Evolutionary conservation across 53 echinoderm and acorn worm genomes (phyloP), one percentile per base, ranked within the genome.

Genomic region (Temnopleurus reevesii): DNA sequence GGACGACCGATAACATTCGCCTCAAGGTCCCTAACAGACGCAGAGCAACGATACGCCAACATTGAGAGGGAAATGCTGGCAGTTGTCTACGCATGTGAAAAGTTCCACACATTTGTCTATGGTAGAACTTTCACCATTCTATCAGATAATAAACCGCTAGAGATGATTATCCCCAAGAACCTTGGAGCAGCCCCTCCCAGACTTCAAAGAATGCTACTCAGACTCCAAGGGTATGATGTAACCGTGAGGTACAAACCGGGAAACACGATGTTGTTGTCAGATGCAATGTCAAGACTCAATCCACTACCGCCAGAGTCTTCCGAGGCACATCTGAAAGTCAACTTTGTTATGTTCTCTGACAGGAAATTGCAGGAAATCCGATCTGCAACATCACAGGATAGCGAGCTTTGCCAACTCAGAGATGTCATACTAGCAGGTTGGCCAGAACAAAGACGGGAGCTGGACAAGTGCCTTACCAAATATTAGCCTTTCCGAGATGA

Each of bases 91-190:
- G 57, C 83, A 4, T 90, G 93, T 12, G 93, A 91, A 35, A 90
- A 92, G 46, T 95, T 90, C 36, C 96, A 94, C 87, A 91, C 65
- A n/a, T 95, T 91, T 81, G 64, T 93, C 25, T 95, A 93, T 89
- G 93, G 95, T 13, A 91, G 76, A 49, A 4, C 49, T 15, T 96
- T 94, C 90, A 90, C 56, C 13, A 64, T 93, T 19, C 89, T 93
- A 81, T 83, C 92, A 1, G 96, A 96, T 41, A 94, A 96, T 60
- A 94, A 94, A 79, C 96, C 96, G 6, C 59, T 94, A 7, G 93
- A 96, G 77, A 91, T 90, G 89, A 96, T 96, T 8, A 76, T 86
- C 43, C 65, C 81, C 21, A 95, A 95, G 77, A 92, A 94, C 77
- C 53, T 95, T 1, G 83, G 45, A 30, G 57, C 81, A 45, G 96